phyloP scores from a whole-genome alignment of 2,888 invertebrate genomes.

The Drosophila leonis region DNA sequence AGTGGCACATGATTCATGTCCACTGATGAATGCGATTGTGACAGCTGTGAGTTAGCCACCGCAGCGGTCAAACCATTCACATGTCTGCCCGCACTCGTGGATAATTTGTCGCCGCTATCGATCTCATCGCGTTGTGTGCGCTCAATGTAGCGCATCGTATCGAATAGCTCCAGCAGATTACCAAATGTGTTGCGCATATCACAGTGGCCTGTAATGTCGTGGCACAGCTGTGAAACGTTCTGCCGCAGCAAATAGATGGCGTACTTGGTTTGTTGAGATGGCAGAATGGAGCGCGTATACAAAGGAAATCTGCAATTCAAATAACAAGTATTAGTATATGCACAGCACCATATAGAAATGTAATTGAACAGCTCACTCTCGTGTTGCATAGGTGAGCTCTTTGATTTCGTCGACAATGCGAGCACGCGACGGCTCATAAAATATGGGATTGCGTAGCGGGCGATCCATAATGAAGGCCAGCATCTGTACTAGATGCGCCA shows the following conservation, averaged over 20 bases:
- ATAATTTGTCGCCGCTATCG: slow-evolving; percentile 23
- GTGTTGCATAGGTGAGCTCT: slow-evolving; percentile 88
- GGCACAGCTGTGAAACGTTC: slow-evolving; percentile 94
- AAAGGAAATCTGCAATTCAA: slow-evolving; percentile 91
- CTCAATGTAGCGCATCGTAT: slow-evolving; percentile 69
- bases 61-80: slow-evolving; percentile 55
- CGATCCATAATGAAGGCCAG: slow-evolving; percentile 93
- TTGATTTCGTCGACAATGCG: slow-evolving; percentile 93
- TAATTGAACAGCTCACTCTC: slow-evolving; percentile 86
- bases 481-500: slow-evolving; percentile 93
- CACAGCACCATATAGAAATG: not conserved
- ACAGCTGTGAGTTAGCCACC: slow-evolving; percentile 55
- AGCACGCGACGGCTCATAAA: slow-evolving; percentile 92
- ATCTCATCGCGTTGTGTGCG: slow-evolving; percentile 63
- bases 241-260: slow-evolving; percentile 97
- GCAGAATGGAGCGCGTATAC: slow-evolving; percentile 86
- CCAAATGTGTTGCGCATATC: slow-evolving; percentile 83
- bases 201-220: slow-evolving; percentile 77
- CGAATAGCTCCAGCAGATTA: slow-evolving; percentile 82
- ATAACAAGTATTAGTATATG: not conserved
- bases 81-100: slow-evolving; percentile 23
- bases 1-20: slow-evolving; percentile 82
- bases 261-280: slow-evolving; percentile 89
- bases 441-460: slow-evolving; percentile 94
- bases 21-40: slow-evolving; percentile 82